phyloP scores from a whole-genome alignment of 2,888 invertebrate species.

The Perizoma flavofasciatum region DNA sequence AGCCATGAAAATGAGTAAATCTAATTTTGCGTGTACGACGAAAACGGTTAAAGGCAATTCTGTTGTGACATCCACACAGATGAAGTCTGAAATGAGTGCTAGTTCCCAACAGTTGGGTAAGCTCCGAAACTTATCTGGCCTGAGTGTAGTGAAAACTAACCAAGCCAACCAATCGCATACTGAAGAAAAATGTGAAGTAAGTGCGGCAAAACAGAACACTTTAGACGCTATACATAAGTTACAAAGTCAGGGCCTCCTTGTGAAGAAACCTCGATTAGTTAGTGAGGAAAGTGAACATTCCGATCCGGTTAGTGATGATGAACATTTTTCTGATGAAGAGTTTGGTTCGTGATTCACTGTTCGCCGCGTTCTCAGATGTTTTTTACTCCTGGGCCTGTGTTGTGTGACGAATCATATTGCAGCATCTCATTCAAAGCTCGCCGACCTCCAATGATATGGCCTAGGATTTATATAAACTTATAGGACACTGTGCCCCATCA shows the following conservation, averaged over 20 bases:
- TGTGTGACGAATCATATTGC: too few species aligned
- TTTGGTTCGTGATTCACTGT: slow-evolving; percentile 38
- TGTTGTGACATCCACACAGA: slow-evolving; percentile 61
- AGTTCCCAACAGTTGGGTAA: slow-evolving; percentile 65
- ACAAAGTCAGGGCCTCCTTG: slow-evolving; percentile 72
- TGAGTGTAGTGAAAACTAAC: slow-evolving; percentile 66
- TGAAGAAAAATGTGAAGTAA: slow-evolving; percentile 63
- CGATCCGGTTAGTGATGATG: slow-evolving; percentile 52
- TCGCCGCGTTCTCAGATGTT: too few species aligned
- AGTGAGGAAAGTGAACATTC: slow-evolving; percentile 55
- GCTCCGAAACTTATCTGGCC: slow-evolving; percentile 60
- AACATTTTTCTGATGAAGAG: slow-evolving; percentile 47
- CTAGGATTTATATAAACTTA: too few species aligned
- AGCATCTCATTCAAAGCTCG: too few species aligned
- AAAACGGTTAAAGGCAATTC: slow-evolving; percentile 64
- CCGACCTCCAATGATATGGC: too few species aligned
- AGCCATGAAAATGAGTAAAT: slow-evolving; percentile 57
- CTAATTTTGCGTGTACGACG: slow-evolving; percentile 59
- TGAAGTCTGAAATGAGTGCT: slow-evolving; percentile 61
- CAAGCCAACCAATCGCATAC: slow-evolving; percentile 62
- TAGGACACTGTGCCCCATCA: too few species aligned
- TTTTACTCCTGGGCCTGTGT: too few species aligned
- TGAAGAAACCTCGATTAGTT: slow-evolving; percentile 72
- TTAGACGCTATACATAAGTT: slow-evolving; percentile 75
- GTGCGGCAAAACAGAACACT: slow-evolving; percentile 59